phyloP scores from a whole-genome alignment of 2,113 vertebrate species.

The Rhinoderma darwinii region DNA sequence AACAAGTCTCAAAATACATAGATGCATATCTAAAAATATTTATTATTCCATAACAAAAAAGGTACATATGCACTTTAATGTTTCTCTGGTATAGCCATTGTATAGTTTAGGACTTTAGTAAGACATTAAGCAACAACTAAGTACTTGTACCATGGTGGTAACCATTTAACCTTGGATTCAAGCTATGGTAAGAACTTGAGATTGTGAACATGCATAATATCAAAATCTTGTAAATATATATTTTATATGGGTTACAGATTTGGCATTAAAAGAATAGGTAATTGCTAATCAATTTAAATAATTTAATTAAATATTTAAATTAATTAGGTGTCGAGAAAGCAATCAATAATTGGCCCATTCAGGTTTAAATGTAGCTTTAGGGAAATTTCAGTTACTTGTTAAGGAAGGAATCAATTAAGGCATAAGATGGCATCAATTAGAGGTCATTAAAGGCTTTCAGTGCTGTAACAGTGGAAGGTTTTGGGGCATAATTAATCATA shows the following conservation, averaged over 20 bases:
- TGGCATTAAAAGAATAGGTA: not conserved
- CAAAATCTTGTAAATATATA: not conserved
- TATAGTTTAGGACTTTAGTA: not conserved
- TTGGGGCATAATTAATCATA: constrained; percentile 19
- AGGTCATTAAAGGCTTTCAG: constrained; percentile 4
- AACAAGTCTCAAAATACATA: not conserved
- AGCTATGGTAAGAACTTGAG: not conserved
- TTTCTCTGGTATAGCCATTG: not conserved
- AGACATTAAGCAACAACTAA: not conserved
- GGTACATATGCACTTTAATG: not conserved
- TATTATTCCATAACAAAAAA: not conserved
- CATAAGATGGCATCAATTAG: constrained; percentile 24
- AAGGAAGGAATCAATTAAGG: constrained; percentile 27
- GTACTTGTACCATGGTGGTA: not conserved
- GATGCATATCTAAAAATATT: not conserved
- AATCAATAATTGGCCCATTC: constrained; percentile 30
- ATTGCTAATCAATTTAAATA: constrained; percentile 32
- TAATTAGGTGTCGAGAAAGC: not conserved
- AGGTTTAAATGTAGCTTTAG: constrained; percentile 20
- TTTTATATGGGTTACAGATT: not conserved
- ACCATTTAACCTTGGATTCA: not conserved
- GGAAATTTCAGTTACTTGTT: constrained; percentile 39
- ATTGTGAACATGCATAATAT: not conserved
- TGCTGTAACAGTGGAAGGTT: not conserved
- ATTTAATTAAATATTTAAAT: constrained; percentile 22